Conservation (phyloP, 2,888 invertebrate species). For the Acronicta aceris region DNA sequence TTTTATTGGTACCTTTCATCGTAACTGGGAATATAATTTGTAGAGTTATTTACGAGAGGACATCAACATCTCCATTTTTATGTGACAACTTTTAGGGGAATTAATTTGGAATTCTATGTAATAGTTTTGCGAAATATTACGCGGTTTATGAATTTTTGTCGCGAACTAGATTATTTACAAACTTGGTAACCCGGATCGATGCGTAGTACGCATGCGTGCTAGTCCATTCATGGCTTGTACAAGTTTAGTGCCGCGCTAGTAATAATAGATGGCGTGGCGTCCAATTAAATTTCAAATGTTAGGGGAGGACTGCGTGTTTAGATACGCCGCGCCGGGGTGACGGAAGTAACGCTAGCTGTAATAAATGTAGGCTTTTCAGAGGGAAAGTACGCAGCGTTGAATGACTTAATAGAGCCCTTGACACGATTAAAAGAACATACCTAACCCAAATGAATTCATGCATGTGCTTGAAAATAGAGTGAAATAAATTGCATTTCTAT, state of each 20-base stretch:
- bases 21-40: slow-evolving; percentile 19
- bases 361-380: slow-evolving; percentile 50
- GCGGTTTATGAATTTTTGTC: slow-evolving; percentile 65
- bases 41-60: slow-evolving; percentile 20
- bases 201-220: slow-evolving; percentile 81
- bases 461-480: neutral
- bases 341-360: slow-evolving; percentile 46
- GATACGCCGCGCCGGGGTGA: slow-evolving; percentile 51
- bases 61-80: slow-evolving; percentile 5
- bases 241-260: slow-evolving; percentile 57
- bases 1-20: slow-evolving; percentile 20
- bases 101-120: slow-evolving; percentile 29
- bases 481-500: slow-evolving; percentile 4
- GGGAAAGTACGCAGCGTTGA: slow-evolving; percentile 32
- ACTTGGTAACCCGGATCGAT: slow-evolving; percentile 79
- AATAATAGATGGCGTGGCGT: slow-evolving; percentile 75
- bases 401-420: slow-evolving; percentile 40
- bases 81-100: slow-evolving; percentile 21
- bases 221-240: slow-evolving; percentile 73
- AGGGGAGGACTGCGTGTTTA: slow-evolving; percentile 49
- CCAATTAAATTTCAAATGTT: slow-evolving; percentile 63
- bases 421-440: slow-evolving; percentile 36
- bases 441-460: slow-evolving; percentile 21
- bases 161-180: slow-evolving; percentile 81
- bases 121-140: slow-evolving; percentile 56